Percentiles rank a stretch among this genome's conserved stretches.
Evolutionary conservation across 92 coral and sea anemone genomes (phyloP).

Genomic region (Hydrozoanthus gracilis): DNA sequence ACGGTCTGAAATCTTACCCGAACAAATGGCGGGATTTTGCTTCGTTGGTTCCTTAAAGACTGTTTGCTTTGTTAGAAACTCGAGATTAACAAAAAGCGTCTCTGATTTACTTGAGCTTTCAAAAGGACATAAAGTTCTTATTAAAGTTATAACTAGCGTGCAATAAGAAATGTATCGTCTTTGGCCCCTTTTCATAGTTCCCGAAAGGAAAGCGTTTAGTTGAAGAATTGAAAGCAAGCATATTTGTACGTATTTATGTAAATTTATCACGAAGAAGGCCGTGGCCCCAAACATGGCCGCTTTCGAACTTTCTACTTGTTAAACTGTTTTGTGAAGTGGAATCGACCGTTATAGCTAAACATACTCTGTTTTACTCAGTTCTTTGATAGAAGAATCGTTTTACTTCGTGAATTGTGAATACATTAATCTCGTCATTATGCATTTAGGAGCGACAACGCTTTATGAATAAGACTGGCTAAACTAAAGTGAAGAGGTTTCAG

Average conservation of each 20-base stretch:
- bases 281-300: slow-evolving; percentile 10
- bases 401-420: too few species aligned
- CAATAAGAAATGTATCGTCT: background rate
- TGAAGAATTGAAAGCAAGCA: background rate
- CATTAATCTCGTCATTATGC: too few species aligned
- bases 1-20: background rate
- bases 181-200: background rate
- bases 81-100: background rate
- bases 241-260: slow-evolving; percentile 47
- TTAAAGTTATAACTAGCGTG: background rate
- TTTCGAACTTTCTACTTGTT: background rate
- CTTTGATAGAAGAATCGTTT: too few species aligned
- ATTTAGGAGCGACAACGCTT: too few species aligned
- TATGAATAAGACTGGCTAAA: too few species aligned
- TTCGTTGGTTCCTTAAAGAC: slow-evolving; percentile 18
- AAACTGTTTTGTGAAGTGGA: too few species aligned
- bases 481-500: too few species aligned
- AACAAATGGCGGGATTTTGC: slow-evolving; percentile 43
- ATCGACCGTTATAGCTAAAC: too few species aligned
- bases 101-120: background rate
- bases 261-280: slow-evolving; percentile 34
- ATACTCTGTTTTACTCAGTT: too few species aligned
- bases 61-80: slow-evolving; percentile 37
- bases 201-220: background rate
- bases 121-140: background rate